phyloP scores from a whole-genome alignment of 2,113 vertebrate species.

The Ciconia stormi region DNA sequence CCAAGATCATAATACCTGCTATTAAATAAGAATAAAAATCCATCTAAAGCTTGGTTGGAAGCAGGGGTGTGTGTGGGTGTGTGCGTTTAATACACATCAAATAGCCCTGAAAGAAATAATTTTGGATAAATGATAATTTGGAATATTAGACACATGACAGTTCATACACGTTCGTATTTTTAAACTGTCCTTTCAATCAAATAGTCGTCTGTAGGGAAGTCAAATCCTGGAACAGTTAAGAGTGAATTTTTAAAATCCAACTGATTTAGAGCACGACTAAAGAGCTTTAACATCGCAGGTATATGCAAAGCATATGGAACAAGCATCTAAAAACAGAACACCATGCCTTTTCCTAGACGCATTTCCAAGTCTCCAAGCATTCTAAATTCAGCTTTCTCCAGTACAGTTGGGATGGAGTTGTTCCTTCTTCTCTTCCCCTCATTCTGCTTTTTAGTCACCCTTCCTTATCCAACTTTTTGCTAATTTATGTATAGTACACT shows the following conservation, averaged over 20 bases:
- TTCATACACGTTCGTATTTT: background rate
- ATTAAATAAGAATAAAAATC: background rate
- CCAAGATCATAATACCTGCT: background rate
- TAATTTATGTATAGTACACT: background rate
- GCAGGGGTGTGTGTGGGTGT: background rate
- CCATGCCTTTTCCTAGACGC: background rate
- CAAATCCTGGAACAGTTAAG: background rate
- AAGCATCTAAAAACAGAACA: slow-evolving; percentile 11
- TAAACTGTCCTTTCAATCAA: background rate
- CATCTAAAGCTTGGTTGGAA: background rate
- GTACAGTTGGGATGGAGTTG: background rate
- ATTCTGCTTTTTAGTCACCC: background rate
- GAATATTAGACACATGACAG: background rate
- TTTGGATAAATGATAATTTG: background rate
- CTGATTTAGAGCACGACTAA: background rate
- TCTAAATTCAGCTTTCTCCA: background rate
- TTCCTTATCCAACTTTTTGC: background rate
- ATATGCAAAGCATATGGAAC: background rate
- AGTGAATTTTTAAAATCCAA: background rate
- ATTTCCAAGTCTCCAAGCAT: background rate
- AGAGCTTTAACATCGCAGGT: background rate
- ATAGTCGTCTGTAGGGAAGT: background rate
- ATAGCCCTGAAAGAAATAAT: background rate
- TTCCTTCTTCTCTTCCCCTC: background rate
- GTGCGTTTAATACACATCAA: background rate